phyloP scores from a whole-genome alignment of 2,113 vertebrate genomes.

The Pungitius pungitius region DNA sequence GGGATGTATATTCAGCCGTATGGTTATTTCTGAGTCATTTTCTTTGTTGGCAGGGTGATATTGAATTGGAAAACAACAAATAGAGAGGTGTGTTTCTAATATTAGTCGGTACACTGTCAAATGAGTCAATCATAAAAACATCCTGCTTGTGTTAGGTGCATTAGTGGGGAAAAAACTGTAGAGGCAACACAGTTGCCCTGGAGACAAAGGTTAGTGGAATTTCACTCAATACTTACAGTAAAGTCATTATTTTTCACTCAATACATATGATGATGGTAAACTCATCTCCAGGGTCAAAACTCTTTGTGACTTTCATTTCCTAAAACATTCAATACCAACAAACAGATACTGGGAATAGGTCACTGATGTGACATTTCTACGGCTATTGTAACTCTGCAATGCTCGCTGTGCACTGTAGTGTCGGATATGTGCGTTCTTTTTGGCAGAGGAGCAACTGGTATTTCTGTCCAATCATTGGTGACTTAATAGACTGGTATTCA shows the following conservation, averaged over 20 bases:
- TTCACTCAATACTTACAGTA: conserved; percentile 62
- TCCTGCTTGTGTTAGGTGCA: conserved; percentile 41
- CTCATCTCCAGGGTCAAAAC: conserved; percentile 46
- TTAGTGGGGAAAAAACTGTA: conserved; percentile 31
- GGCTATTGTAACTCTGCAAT: background rate
- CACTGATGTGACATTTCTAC: conserved; percentile 21
- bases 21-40: background rate
- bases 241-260: conserved; percentile 63
- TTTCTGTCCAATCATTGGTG: background rate
- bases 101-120: background rate
- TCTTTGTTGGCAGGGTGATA: background rate
- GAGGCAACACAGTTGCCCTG: conserved; percentile 45
- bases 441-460: background rate
- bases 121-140: conserved; percentile 19
- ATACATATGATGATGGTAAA: conserved; percentile 48
- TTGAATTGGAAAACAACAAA: conserved; percentile 22
- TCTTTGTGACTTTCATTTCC: conserved; percentile 51
- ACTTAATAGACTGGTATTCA: background rate
- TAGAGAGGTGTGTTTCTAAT: conserved; percentile 16
- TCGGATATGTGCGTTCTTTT: background rate
- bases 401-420: background rate
- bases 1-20: background rate
- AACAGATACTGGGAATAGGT: conserved; percentile 31
- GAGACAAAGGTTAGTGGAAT: conserved; percentile 63
- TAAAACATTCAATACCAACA: conserved; percentile 48